Percentiles rank a stretch among this genome's conserved stretches.
Evolutionary conservation across 2,888 invertebrate species (phyloP).

Genomic region (Poecilobothrus nobilitatus): DNA sequence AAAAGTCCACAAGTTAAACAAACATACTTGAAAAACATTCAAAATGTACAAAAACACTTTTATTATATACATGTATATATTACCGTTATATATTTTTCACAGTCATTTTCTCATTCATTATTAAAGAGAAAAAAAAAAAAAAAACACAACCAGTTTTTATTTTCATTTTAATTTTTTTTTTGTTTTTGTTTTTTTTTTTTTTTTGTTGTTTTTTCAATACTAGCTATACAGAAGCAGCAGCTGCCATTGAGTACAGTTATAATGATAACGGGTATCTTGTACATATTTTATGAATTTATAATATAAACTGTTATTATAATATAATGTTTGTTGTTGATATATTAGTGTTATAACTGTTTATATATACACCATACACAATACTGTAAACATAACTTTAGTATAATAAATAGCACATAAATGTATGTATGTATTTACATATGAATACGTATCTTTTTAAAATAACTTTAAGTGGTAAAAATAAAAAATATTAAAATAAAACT

Average conservation of each 20-base stretch:
- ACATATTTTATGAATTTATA: background rate
- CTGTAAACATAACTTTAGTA: too few species aligned
- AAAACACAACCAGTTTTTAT: background rate
- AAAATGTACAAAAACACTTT: background rate
- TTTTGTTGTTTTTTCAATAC: background rate
- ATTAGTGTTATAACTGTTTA: background rate
- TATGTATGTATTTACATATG: background rate
- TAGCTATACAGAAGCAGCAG: background rate
- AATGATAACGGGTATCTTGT: background rate
- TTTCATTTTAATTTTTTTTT: too few species aligned
- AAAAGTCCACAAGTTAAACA: slow-evolving; percentile 10
- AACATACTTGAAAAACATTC: background rate
- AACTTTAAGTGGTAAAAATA: background rate
- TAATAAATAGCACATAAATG: too few species aligned
- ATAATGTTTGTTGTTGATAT: background rate
- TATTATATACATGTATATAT: background rate
- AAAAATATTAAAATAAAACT: too few species aligned
- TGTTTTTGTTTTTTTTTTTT: too few species aligned
- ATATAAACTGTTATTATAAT: background rate
- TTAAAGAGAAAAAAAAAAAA: background rate
- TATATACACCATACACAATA: too few species aligned
- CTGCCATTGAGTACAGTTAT: background rate
- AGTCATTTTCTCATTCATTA: background rate
- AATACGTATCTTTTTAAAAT: background rate
- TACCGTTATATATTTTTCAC: background rate